Base-by-base conservation (phyloP, 2,113 vertebrate genomes). In the Baryphthengus martii region DNA sequence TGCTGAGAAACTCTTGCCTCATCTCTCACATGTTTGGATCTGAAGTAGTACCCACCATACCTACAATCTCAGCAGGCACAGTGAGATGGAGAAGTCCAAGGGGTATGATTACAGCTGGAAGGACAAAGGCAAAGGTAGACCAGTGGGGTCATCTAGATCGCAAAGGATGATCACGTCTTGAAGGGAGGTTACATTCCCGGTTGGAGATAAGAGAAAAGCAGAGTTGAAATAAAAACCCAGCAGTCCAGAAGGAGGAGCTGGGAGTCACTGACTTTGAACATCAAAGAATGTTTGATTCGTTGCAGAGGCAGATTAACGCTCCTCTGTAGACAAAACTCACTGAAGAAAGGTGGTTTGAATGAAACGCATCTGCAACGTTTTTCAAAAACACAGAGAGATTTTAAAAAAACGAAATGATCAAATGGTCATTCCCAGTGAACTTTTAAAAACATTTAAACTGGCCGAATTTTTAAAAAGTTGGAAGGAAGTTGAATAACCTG, bases 11-110 rank as follows among this genome's bases (percentile, higher is more conserved):
- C 18, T 85, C 47, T 61, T 50, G 29, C 40, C 9, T 71, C 25
- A 35, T 12, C 11, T 55, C 21, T 73, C 25, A 7, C 1, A 0
- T 13, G 3, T 40, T 73, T 1, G 8, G 17, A 28, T 16, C 23
- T 59, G 56, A 55, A 13, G 44, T 4, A 13, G 20, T 25, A 17
- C 47, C 31, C 37, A 21, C 4, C 6, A 1, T 24, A 55, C 16
- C 39, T 70, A 10, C 11, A 31, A 21, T 29, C 26, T 59, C 47
- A 52, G 23, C 31, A 33, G 10, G 23, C 17, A 4, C 3, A 25
- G 16, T 7, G 16, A n/a, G n/a, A n/a, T n/a, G n/a, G n/a, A n/a
- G 44, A 45, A 45, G 44, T 45, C 44, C 44, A 45, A 45, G 33
- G 33, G 33, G 20, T 35, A 24, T 24, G n/a, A 35, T 59, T 59